Evolutionary conservation across 2,113 vertebrate genomes (phyloP).

Genomic region (Carassius auratus): DNA sequence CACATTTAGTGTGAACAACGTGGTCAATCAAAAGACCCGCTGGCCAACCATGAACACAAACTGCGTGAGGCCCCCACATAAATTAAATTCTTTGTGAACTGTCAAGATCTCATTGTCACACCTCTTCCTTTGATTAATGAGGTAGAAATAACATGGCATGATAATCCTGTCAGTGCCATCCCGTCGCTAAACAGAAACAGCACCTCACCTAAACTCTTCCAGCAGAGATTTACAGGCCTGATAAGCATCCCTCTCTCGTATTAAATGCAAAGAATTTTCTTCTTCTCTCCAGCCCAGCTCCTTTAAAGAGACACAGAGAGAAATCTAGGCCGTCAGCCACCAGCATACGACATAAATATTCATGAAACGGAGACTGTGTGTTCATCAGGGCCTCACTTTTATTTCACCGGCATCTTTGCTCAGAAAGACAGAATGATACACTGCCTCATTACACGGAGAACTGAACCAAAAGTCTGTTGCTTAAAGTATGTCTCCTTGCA

Average conservation of each 20-base stretch:
- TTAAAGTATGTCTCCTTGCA: constrained; percentile 11
- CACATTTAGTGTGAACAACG: background rate
- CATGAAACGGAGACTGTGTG: constrained; percentile 19
- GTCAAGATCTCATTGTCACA: constrained; percentile 56
- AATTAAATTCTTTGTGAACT: constrained; percentile 55
- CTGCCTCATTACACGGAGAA: constrained; percentile 25
- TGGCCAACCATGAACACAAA: constrained; percentile 36
- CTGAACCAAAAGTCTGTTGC: constrained; percentile 5
- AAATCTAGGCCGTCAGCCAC: constrained; percentile 26
- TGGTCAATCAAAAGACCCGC: background rate
- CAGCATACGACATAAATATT: constrained; percentile 22
- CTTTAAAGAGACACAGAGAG: background rate
- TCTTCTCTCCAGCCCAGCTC: background rate
- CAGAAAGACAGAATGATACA: constrained; percentile 24
- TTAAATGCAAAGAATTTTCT: constrained; percentile 23
- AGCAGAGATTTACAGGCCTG: constrained; percentile 20
- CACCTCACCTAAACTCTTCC: constrained; percentile 17
- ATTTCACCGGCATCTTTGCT: constrained; percentile 23
- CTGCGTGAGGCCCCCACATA: constrained; percentile 23
- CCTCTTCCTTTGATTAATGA: constrained; percentile 62
- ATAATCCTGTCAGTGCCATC: constrained; percentile 47
- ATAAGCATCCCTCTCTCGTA: constrained; percentile 20
- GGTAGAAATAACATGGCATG: constrained; percentile 29
- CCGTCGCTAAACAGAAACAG: constrained; percentile 18
- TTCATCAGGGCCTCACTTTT: constrained; percentile 36